Evolutionary conservation across 2,888 invertebrate species (phyloP).

Genomic region (Disparrhopalites patrizii): DNA sequence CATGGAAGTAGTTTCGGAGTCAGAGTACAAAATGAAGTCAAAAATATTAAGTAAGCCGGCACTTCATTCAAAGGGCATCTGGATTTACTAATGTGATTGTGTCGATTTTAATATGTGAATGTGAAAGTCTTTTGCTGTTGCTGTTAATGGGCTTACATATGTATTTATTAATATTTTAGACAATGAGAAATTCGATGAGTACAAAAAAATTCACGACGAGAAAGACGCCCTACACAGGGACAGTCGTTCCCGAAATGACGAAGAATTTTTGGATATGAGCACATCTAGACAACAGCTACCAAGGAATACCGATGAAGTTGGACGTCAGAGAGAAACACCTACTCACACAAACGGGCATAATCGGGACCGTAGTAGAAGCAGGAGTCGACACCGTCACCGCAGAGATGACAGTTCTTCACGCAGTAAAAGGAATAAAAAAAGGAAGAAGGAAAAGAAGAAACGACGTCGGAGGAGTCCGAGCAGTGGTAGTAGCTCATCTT

Average conservation of each 20-base stretch:
- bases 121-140: too few species aligned
- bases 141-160: too few species aligned
- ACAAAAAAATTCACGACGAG: slow-evolving; percentile 19
- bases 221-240: not conserved
- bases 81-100: too few species aligned
- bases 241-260: not conserved
- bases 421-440: slow-evolving; percentile 15
- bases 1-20: slow-evolving; percentile 69
- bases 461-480: not conserved
- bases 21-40: slow-evolving; percentile 74
- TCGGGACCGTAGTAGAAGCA: not conserved
- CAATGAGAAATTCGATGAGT: slow-evolving; percentile 27
- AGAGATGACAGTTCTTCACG: not conserved
- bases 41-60: slow-evolving; percentile 77
- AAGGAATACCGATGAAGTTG: not conserved
- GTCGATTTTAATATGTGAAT: too few species aligned
- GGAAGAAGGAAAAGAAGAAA: slow-evolving; percentile 19
- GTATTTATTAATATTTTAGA: too few species aligned
- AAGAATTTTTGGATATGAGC: not conserved
- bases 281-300: not conserved
- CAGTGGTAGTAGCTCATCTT: too few species aligned
- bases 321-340: not conserved
- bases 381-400: not conserved
- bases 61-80: too few species aligned
- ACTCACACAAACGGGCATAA: not conserved